Conservation (phyloP, 1,140 invertebrate genomes). For the Centruroides sculpturatus region DNA sequence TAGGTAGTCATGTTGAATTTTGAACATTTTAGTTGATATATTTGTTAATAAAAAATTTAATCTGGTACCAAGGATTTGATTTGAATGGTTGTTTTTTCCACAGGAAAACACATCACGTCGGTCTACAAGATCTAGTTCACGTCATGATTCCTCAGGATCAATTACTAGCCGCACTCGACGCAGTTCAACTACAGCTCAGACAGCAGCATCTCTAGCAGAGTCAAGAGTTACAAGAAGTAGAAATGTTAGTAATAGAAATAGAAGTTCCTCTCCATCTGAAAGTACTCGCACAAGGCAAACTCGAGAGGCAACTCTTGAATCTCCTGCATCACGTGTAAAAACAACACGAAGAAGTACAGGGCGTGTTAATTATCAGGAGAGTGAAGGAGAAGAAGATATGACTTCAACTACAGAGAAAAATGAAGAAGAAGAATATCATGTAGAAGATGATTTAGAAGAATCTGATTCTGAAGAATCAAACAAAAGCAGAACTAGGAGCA, state of each 20-base stretch:
- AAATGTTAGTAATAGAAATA: neutral
- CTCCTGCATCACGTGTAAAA: slow-evolving; percentile 12
- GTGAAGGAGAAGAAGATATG: slow-evolving; percentile 11
- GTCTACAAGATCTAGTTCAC: neutral
- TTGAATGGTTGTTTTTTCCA: neutral
- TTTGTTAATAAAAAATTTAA: no score
- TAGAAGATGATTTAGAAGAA: slow-evolving; percentile 12
- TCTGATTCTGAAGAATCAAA: slow-evolving; percentile 12
- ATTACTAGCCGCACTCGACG: neutral
- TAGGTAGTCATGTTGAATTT: no score
- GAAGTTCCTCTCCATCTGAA: slow-evolving; percentile 8
- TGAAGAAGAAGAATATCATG: slow-evolving; percentile 12
- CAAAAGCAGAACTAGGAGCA: no score
- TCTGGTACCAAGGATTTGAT: no score
- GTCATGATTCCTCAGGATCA: neutral
- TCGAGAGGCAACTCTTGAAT: slow-evolving; percentile 1
- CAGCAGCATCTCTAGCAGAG: slow-evolving; percentile 10
- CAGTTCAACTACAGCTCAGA: slow-evolving; percentile 9
- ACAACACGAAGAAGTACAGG: slow-evolving; percentile 6
- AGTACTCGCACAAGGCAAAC: neutral
- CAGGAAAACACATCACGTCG: neutral
- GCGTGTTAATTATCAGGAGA: slow-evolving; percentile 14
- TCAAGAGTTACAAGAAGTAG: slow-evolving; percentile 6
- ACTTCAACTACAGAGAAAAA: neutral
- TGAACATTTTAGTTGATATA: no score